Conservation (phyloP, 2,797 vertebrate genomes). For the Harpagifer antarcticus region DNA sequence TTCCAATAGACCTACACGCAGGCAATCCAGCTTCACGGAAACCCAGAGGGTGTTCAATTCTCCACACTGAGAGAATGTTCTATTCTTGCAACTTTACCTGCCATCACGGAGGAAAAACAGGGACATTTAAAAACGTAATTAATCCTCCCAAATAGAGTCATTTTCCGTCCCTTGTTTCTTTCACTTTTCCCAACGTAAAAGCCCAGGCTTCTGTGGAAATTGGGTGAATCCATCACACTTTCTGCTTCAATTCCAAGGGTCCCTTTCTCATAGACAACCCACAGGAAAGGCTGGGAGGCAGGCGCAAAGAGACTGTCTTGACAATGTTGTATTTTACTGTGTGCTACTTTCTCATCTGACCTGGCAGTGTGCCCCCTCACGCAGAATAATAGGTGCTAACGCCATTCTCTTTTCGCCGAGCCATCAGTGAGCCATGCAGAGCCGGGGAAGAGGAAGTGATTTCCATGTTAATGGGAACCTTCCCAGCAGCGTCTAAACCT, state of each 20-base stretch:
- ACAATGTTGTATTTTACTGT: constrained; percentile 62
- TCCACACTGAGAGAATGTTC: constrained; percentile 48
- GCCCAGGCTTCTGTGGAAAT: constrained; percentile 47
- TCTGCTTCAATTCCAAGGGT: constrained; percentile 6
- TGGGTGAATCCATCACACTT: constrained; percentile 67
- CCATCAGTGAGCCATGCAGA: constrained; percentile 78
- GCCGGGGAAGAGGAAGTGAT: constrained; percentile 74
- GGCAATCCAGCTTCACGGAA: constrained; percentile 42
- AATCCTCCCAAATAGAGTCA: constrained; percentile 40
- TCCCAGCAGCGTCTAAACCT: constrained; percentile 69
- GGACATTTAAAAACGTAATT: constrained; percentile 72
- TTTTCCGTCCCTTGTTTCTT: constrained; percentile 34
- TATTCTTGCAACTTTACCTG: constrained; percentile 25
- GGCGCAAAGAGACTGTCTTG: constrained; percentile 54
- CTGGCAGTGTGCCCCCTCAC: constrained; percentile 80
- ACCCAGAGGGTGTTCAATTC: constrained; percentile 60
- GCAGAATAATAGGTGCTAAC: constrained; percentile 85
- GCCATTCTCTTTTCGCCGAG: constrained; percentile 79
- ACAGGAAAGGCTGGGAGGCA: constrained; percentile 39
- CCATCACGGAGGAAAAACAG: constrained; percentile 29
- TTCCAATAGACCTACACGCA: constrained; percentile 62
- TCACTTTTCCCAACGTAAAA: constrained; percentile 28
- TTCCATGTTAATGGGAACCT: constrained; percentile 86
- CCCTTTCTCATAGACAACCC: constrained; percentile 21
- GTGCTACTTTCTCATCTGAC: constrained; percentile 78